These are phyloP conservation scores for Pangasianodon gigas DNA, from an alignment of 2,113 vertebrate species.

Conservation along the genomic window DNA sequence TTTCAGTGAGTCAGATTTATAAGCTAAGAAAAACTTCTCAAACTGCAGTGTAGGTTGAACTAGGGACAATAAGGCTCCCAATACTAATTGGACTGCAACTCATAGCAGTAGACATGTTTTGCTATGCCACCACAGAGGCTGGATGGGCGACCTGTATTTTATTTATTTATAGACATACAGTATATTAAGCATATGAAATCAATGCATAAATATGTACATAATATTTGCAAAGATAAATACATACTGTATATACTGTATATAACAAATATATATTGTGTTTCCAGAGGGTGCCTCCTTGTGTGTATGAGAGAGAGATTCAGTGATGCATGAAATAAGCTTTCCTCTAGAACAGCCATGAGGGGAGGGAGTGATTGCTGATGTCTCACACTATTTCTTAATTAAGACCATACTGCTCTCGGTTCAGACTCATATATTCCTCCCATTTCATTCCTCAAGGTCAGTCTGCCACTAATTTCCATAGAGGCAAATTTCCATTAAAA, in stretches of 20 bases:
- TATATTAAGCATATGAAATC: neutral
- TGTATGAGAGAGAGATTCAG: conserved; percentile 53
- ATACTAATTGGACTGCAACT: neutral
- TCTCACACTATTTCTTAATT: conserved; percentile 72
- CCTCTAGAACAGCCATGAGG: conserved; percentile 55
- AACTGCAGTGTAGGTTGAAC: neutral
- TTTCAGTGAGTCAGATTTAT: neutral
- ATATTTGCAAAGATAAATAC: neutral
- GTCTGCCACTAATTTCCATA: conserved; percentile 44
- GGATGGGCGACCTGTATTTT: neutral
- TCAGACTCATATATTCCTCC: conserved; percentile 63
- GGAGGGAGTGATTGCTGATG: conserved; percentile 53
- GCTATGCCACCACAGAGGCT: neutral
- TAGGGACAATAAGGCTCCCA: neutral
- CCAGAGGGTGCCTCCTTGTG: neutral
- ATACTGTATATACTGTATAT: neutral
- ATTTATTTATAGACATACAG: neutral
- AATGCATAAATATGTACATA: neutral
- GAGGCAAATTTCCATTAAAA: conserved; percentile 50
- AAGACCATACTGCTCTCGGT: conserved; percentile 59
- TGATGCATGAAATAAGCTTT: conserved; percentile 75
- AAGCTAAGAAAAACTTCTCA: neutral
- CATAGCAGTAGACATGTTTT: neutral
- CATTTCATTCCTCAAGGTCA: conserved; percentile 52
- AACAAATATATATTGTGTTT: neutral